phyloP scores from a whole-genome alignment of 2,113 vertebrate genomes.

The Atlantisia rogersi region DNA sequence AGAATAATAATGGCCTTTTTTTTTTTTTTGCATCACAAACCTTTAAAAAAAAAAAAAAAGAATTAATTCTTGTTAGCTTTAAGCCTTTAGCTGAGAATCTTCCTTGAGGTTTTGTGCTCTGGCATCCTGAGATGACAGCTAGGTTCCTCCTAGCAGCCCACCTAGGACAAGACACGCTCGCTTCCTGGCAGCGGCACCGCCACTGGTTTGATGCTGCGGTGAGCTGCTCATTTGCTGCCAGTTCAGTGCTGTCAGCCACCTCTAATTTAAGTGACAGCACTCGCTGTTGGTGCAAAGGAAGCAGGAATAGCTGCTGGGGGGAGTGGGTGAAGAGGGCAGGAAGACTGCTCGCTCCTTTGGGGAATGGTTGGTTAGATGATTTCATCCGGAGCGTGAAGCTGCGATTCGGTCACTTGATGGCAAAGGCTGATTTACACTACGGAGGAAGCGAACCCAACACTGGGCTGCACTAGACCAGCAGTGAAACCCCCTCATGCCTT shows the following conservation, averaged over 20 bases:
- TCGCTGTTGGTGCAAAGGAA: not conserved
- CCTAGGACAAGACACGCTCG: not conserved
- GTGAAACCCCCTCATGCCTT: not conserved
- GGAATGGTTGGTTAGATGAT: not conserved
- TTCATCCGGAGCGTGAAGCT: not conserved
- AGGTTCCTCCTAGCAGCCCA: not conserved
- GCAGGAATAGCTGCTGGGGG: not conserved
- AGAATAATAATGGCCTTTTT: not conserved
- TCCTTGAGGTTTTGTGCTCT: not conserved
- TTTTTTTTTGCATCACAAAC: not conserved
- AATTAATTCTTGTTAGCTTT: not conserved
- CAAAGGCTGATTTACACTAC: not conserved
- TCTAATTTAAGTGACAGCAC: constrained; percentile 23
- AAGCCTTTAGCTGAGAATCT: not conserved
- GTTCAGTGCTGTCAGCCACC: not conserved
- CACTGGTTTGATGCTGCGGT: not conserved
- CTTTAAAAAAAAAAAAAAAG: not conserved
- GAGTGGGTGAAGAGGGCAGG: not conserved
- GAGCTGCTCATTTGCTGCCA: not conserved
- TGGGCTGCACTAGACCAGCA: fast-evolving
- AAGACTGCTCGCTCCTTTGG: not conserved
- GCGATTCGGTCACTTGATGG: not conserved
- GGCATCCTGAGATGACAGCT: fast-evolving
- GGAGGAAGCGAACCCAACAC: not conserved
- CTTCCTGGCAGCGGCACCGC: not conserved